Evolutionary conservation across 2,888 invertebrate genomes (phyloP).

Genomic region (Gymnoscelis rufifasciata): DNA sequence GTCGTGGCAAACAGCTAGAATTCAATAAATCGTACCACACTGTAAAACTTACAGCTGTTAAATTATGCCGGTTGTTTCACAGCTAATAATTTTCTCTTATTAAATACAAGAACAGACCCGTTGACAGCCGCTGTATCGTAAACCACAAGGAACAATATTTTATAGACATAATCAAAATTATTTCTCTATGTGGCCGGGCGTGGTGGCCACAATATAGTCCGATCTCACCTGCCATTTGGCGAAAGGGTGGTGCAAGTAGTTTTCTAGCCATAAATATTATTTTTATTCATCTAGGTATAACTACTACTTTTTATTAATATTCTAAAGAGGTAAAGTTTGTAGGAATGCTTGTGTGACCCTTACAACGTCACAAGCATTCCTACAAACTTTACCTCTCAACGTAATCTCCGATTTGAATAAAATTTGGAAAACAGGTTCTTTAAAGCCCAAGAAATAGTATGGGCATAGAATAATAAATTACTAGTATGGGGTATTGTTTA

Average conservation of each 20-base stretch:
- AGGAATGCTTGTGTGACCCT: no score
- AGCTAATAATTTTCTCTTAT: constrained; percentile 23
- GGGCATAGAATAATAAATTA: no score
- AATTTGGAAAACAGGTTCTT: no score
- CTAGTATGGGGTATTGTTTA: no score
- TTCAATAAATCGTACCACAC: background rate
- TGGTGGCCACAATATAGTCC: constrained; percentile 65
- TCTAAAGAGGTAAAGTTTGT: no score
- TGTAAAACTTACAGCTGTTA: constrained; percentile 1
- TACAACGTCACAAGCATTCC: no score
- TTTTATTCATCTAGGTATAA: no score
- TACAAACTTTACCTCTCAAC: no score
- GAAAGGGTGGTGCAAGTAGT: constrained; percentile 31
- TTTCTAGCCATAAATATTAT: background rate
- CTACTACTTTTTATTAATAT: no score
- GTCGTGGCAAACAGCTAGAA: no score
- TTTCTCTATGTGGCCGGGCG: constrained; percentile 69
- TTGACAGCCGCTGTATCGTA: constrained; percentile 51
- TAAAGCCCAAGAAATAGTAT: no score
- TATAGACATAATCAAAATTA: constrained; percentile 59
- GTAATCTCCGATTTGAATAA: no score
- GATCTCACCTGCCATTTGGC: constrained; percentile 68
- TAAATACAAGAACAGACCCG: constrained; percentile 35
- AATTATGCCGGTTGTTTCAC: constrained; percentile 10
- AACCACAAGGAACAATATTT: constrained; percentile 51